Evolutionary conservation across 2,888 invertebrate genomes (phyloP), one percentile per base, ranked within the genome.

Genomic region (Campoletis raptor): DNA sequence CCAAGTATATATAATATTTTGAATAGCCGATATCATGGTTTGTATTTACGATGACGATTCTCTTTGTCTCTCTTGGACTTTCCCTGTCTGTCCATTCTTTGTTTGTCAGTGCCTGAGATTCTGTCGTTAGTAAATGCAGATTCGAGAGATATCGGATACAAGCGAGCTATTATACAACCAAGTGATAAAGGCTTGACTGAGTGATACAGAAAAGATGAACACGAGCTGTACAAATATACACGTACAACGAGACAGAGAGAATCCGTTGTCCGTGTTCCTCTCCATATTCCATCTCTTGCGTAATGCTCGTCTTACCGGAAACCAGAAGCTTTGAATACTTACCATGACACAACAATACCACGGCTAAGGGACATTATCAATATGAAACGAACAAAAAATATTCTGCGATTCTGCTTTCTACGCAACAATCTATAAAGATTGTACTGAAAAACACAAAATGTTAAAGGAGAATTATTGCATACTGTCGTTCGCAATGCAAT

Each of bases 61-160:
- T n/a, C 30, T 72, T 9, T n/a, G 21, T 24, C 48, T 70, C 48
- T 70, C 42, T 69, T n/a, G 21, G 42, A 42, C 69, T 69, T 30
- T 48, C 48, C 12, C 48, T 54, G 36, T 37, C 73, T 73, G 81
- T 54, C 85, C 61, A 74, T 74, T 85, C 82, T 83, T 61, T 79
- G 79, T 67, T 52, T 37, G n/a, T 61, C n/a, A 72, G 40, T 64
- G 42, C 18, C 30, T 57, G 74, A 61, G 57, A 37, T 36, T 18
- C 36, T 18, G 36, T 36, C 52, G 52, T n/a, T 37, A 57, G 40
- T 57, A 40, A 40, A 40, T 40, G 57, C 57, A 74, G 24, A 40
- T 40, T 36, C 21, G 74, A 42, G 74, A 30, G 24, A 48, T 9
- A 70, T 7, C 18, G 1, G 48, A 48, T 21, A 15, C 24, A 70